phyloP scores from a whole-genome alignment of 2,797 vertebrate species.

The Nasua narica region DNA sequence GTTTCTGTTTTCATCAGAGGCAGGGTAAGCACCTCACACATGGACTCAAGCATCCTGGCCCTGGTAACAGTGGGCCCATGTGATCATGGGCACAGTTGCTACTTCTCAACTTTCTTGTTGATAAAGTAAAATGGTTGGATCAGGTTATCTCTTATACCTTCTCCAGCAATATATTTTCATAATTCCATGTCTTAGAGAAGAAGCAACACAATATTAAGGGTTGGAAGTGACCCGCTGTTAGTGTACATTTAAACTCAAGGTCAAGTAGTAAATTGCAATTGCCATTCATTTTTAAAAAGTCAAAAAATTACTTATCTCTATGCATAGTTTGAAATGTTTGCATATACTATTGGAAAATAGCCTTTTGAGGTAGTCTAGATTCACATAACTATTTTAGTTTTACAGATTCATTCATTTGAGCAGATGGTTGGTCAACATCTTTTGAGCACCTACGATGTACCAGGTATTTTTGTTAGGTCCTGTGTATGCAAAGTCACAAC shows the following conservation, averaged over 20 bases:
- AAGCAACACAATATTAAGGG: not conserved
- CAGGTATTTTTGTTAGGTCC: not conserved
- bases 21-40: not conserved
- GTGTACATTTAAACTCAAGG: not conserved
- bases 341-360: not conserved
- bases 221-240: not conserved
- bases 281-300: not conserved
- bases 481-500: not conserved
- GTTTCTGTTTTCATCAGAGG: not conserved
- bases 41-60: not conserved
- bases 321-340: not conserved
- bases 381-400: not conserved
- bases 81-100: not conserved
- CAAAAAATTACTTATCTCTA: not conserved
- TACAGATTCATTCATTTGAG: not conserved
- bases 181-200: slow-evolving; percentile 10
- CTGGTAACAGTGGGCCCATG: no score
- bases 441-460: not conserved
- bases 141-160: not conserved
- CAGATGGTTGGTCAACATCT: not conserved
- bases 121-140: not conserved
- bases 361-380: not conserved
- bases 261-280: not conserved
- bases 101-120: not conserved
- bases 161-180: not conserved